These are phyloP conservation scores for Alviniconcha strummeri DNA, from an alignment of 2,888 invertebrate genomes.

Conservation along the genomic window DNA sequence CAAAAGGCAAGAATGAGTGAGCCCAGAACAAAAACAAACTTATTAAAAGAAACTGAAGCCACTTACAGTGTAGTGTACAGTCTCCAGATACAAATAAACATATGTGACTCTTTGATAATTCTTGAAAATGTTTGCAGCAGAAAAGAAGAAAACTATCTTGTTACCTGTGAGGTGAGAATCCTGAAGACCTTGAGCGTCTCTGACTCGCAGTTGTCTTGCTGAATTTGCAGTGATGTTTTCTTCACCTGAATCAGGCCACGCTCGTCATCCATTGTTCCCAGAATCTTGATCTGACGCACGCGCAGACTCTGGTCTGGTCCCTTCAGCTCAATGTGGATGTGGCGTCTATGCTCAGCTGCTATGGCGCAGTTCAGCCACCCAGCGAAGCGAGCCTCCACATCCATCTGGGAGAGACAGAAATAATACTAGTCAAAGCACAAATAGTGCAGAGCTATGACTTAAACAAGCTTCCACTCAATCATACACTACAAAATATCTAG, in stretches of 20 bases:
- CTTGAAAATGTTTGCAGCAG: not conserved
- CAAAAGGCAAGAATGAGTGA: not conserved
- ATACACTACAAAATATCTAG: too few relatives aligned
- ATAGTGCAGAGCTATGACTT: not conserved
- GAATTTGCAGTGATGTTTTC: conserved; percentile 78
- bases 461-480: not conserved
- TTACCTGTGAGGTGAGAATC: conserved; percentile 90
- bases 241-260: conserved; percentile 67
- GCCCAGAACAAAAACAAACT: not conserved
- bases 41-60: not conserved
- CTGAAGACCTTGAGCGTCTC: conserved; percentile 95
- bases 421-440: not conserved
- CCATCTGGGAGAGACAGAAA: conserved; percentile 77
- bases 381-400: conserved; percentile 88
- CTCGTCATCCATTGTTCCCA: conserved; percentile 78
- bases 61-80: not conserved
- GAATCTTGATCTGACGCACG: conserved; percentile 83
- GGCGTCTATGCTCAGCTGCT: conserved; percentile 74
- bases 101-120: too few relatives aligned
- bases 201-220: conserved; percentile 90
- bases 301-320: conserved; percentile 93
- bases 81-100: too few relatives aligned
- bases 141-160: conserved; percentile 7
- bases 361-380: conserved; percentile 94
- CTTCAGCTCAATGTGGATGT: conserved; percentile 87